phyloP scores from a whole-genome alignment of 2,797 vertebrate species.

The Salmo trutta region DNA sequence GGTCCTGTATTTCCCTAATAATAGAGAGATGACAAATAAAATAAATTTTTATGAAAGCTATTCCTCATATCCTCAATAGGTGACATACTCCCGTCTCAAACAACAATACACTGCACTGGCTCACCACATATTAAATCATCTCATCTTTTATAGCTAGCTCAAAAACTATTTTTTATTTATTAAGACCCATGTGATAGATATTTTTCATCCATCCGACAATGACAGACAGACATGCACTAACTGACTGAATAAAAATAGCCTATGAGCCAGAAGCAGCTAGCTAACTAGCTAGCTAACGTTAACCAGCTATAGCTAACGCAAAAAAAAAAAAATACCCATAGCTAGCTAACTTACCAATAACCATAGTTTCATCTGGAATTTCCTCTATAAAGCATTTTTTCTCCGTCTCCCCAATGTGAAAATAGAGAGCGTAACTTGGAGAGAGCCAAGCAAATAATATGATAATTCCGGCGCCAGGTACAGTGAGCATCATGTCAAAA shows the following conservation, averaged over 20 bases:
- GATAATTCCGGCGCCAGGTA: conserved; percentile 41
- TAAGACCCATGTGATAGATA: not conserved
- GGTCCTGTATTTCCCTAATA: conserved; percentile 88
- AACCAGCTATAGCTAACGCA: conserved; percentile 28
- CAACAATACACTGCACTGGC: not conserved
- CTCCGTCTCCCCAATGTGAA: conserved; percentile 93
- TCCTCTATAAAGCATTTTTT: conserved; percentile 94
- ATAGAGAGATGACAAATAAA: conserved; percentile 8
- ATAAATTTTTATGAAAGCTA: not conserved
- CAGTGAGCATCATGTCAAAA: conserved; percentile 58
- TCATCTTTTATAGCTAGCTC: not conserved
- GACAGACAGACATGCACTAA: not conserved
- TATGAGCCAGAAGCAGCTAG: not conserved
- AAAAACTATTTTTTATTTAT: not conserved
- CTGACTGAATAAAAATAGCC: not conserved
- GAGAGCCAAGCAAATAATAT: conserved; percentile 54
- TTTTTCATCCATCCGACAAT: not conserved
- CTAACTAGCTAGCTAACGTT: not conserved
- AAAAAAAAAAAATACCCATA: not conserved
- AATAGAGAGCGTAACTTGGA: conserved; percentile 78
- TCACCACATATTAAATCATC: not conserved
- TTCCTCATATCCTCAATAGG: not conserved
- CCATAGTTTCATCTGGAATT: conserved; percentile 93
- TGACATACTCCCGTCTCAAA: not conserved
- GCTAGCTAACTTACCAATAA: conserved; percentile 78